These are phyloP conservation scores for Ennomos fuscantarius DNA, from an alignment of 2,888 invertebrate genomes.

Conservation along the genomic window DNA sequence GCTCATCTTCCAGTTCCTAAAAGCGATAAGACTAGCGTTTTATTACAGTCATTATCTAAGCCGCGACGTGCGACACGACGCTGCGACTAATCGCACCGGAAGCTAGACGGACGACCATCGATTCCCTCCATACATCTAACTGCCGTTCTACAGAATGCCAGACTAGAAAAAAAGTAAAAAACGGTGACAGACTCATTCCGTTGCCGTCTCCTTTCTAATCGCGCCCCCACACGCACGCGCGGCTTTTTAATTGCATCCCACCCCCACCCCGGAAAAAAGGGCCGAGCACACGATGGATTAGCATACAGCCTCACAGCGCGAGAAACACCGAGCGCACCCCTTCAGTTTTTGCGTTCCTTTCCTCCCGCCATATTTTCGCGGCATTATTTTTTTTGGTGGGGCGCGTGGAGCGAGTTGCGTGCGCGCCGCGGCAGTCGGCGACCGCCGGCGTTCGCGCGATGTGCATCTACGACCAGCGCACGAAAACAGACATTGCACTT, in stretches of 20 bases:
- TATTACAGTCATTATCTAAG: constrained; percentile 27
- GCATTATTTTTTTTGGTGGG: constrained; percentile 66
- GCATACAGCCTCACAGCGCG: constrained; percentile 79
- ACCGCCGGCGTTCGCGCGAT: constrained; percentile 62
- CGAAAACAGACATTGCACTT: constrained; percentile 19
- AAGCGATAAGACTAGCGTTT: constrained; percentile 25
- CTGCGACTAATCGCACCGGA: constrained; percentile 38
- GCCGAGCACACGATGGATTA: constrained; percentile 73
- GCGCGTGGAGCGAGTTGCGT: constrained; percentile 64
- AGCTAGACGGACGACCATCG: constrained; percentile 57
- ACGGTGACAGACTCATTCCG: constrained; percentile 81
- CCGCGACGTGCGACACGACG: constrained; percentile 16
- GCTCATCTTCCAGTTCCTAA: constrained; percentile 26
- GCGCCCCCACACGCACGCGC: constrained; percentile 83
- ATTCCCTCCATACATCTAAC: constrained; percentile 58
- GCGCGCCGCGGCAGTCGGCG: constrained; percentile 76
- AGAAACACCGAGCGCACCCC: constrained; percentile 72
- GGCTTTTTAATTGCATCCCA: constrained; percentile 84
- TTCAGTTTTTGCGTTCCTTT: constrained; percentile 79
- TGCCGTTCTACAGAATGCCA: constrained; percentile 54
- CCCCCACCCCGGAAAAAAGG: constrained; percentile 79
- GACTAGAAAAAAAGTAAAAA: constrained; percentile 83
- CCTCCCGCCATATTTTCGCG: constrained; percentile 79
- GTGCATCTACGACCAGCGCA: constrained; percentile 23
- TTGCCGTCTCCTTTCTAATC: constrained; percentile 82